These are phyloP conservation scores for Charaxes varanes DNA, from an alignment of 1,140 invertebrate species.

Conservation along the genomic window DNA sequence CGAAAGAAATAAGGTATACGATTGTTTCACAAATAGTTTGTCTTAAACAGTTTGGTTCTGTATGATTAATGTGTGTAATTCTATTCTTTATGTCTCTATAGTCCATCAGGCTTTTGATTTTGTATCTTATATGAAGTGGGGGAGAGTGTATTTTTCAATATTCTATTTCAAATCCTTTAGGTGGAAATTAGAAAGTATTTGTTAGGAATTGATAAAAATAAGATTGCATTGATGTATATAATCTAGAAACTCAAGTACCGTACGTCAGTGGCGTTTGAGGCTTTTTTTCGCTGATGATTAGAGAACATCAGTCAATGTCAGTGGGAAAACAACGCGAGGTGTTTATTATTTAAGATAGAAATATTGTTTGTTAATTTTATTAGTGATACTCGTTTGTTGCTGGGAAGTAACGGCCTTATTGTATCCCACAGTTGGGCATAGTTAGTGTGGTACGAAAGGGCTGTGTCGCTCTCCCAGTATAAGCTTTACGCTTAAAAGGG, in stretches of 20 bases:
- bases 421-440: too few species aligned
- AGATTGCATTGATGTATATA: slow-evolving; percentile 40
- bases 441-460: too few species aligned
- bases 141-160: slow-evolving; percentile 20
- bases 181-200: slow-evolving; percentile 50
- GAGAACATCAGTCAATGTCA: slow-evolving; percentile 28
- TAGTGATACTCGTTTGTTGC: too few species aligned
- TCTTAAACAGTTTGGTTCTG: slow-evolving; percentile 18
- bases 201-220: slow-evolving; percentile 56
- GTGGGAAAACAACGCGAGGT: background rate
- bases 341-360: slow-evolving; percentile 10
- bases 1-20: slow-evolving; percentile 6
- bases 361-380: slow-evolving; percentile 2
- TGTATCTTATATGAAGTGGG: slow-evolving; percentile 13
- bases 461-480: too few species aligned
- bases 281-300: slow-evolving; percentile 15
- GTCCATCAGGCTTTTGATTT: slow-evolving; percentile 16
- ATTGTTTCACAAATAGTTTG: slow-evolving; percentile 3
- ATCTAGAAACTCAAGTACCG: slow-evolving; percentile 17
- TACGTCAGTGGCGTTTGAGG: slow-evolving; percentile 4
- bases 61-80: slow-evolving; percentile 22
- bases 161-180: slow-evolving; percentile 23
- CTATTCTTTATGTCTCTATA: slow-evolving; percentile 11
- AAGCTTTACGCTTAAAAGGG: too few species aligned
- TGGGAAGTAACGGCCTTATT: too few species aligned